These are phyloP conservation scores for Lasius platythorax DNA, from an alignment of 2,888 invertebrate genomes.

Conservation along the genomic window DNA sequence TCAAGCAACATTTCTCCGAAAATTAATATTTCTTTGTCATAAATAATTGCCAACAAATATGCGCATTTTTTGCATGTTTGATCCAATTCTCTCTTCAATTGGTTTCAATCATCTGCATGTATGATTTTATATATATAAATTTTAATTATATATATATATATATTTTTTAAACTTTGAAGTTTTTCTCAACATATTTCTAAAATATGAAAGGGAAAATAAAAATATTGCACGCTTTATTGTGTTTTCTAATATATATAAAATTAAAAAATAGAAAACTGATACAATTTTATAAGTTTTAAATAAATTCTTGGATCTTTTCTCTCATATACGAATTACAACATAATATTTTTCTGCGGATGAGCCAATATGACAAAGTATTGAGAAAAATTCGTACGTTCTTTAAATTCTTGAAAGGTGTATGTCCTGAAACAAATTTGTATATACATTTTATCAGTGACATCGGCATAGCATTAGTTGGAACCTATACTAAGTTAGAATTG, in stretches of 20 bases:
- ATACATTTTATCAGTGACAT: neutral
- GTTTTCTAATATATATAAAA: neutral
- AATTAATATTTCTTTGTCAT: conserved; percentile 2
- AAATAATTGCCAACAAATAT: neutral
- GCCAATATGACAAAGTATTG: neutral
- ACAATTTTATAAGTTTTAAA: neutral
- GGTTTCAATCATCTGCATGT: neutral
- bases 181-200: neutral
- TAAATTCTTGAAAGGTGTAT: neutral
- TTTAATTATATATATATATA: neutral
- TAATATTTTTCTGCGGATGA: neutral
- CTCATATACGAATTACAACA: neutral
- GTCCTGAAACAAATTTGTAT: neutral
- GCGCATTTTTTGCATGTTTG: neutral
- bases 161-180: no score
- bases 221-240: neutral
- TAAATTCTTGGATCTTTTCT: neutral
- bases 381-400: neutral
- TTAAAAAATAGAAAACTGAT: neutral
- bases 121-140: neutral
- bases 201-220: neutral
- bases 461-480: neutral
- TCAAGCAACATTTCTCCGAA: conserved; percentile 18
- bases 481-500: neutral
- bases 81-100: neutral